Conservation (phyloP, 2,888 invertebrate species). For the Watsonalla cultraria region DNA sequence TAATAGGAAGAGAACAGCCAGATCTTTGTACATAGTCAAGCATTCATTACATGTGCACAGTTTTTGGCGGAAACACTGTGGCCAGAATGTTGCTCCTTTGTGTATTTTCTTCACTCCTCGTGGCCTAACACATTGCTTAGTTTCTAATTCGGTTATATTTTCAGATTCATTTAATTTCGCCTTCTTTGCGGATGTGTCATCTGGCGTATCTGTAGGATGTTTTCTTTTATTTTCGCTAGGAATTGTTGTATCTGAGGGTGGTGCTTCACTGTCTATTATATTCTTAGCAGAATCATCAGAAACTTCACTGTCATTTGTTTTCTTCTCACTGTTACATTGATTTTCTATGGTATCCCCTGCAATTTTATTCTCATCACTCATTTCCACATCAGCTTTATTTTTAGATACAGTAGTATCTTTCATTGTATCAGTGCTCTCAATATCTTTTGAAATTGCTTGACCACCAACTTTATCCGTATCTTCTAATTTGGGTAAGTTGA, state of each 20-base stretch:
- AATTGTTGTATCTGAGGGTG: slow-evolving; percentile 8
- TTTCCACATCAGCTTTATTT: slow-evolving; percentile 6
- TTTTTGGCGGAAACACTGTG: slow-evolving; percentile 85
- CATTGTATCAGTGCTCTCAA: slow-evolving; percentile 1
- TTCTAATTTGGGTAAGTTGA: not conserved
- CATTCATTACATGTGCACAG: slow-evolving; percentile 86
- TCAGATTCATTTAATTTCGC: slow-evolving; percentile 32
- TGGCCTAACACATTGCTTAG: slow-evolving; percentile 45
- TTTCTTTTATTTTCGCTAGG: slow-evolving; percentile 51
- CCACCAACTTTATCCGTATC: slow-evolving; percentile 1
- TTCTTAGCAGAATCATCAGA: not conserved
- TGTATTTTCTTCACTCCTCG: slow-evolving; percentile 39
- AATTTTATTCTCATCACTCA: slow-evolving; percentile 2
- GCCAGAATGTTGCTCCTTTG: slow-evolving; percentile 87
- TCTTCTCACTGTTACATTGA: slow-evolving; percentile 3
- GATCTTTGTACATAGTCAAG: slow-evolving; percentile 83
- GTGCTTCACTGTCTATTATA: not conserved
- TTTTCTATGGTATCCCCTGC: slow-evolving; percentile 2
- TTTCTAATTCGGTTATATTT: slow-evolving; percentile 1
- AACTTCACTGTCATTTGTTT: slow-evolving; percentile 5
- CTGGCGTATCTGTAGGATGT: slow-evolving; percentile 34
- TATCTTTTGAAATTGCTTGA: slow-evolving; percentile 5
- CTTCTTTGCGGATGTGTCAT: slow-evolving; percentile 42
- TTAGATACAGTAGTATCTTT: slow-evolving; percentile 3
- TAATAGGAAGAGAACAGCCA: slow-evolving; percentile 84